Evolutionary conservation across 2,888 invertebrate genomes (phyloP), one percentile per base, ranked within the genome.

Genomic region (Pyrochroa serraticornis): DNA sequence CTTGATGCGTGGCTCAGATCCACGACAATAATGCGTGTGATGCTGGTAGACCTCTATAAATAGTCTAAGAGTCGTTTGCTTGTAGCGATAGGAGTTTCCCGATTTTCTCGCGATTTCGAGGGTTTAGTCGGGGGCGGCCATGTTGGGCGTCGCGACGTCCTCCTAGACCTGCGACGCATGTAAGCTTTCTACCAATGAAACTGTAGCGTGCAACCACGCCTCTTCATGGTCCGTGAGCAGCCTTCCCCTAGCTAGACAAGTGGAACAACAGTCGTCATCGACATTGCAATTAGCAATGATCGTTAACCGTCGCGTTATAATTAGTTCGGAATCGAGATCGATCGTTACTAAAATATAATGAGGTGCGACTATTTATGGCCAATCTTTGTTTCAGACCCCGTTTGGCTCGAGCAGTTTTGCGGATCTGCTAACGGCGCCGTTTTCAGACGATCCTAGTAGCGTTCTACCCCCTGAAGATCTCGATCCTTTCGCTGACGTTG

Each of bases 401-500:
- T 90, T 89, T 84, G 88, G 88, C 82, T 85, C 89, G 80, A 83
- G 84, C 79, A 89, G 88, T 82, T 89, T 90, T 80, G 88, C 87
- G 81, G 90, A 90, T 82, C 82, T 90, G 79, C 83, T 90, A 76
- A 88, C 87, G 77, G 87, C 88, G 57, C 87, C 89, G 71, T 90
- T 87, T 77, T 84, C 87, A 78, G 87, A 87, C 80, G 90, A 89
- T 77, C 86, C 87, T 64, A 85, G 86, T 62, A 87, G 86, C 76
- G 86, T 86, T 71, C 66, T 79, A 56, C 71, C 72, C 42, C 85
- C 88, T 75, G 89, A 89, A 77, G 89, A 89, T 70, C 81, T 89
- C 75, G 89, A 90, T 75, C 89, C 89, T 31, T 89, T 89, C 77
- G 87, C 88, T 64, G 89, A 89, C 82, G 86, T 89, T 58, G 85